A percentile compares a stretch with the other conserved stretches of the same genome.
phyloP scores from a whole-genome alignment of 2,113 vertebrate species.

The Saccopteryx bilineata region DNA sequence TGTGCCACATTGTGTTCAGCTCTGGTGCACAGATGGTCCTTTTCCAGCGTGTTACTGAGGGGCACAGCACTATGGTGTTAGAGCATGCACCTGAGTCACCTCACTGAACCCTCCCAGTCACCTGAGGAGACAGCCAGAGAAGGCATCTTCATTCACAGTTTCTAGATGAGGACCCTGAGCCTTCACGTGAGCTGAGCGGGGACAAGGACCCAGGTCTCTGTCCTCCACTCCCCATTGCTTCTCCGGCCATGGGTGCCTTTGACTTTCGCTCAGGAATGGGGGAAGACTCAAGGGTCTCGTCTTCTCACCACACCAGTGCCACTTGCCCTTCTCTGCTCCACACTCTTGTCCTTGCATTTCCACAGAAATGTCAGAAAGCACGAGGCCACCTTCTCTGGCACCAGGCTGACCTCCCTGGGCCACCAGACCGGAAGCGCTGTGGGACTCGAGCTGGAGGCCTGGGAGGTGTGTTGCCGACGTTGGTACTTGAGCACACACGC shows the following conservation, averaged over 20 bases:
- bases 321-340: neutral
- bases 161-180: neutral
- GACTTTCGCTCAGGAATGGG: neutral
- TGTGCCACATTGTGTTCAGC: neutral
- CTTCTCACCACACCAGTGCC: neutral
- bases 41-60: neutral
- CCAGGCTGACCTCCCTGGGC: neutral
- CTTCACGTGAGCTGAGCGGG: neutral
- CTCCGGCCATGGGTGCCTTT: accelerated
- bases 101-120: neutral
- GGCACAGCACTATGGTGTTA: neutral
- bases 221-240: neutral
- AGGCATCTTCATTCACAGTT: neutral
- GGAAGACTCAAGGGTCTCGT: too few relatives aligned
- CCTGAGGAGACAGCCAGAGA: neutral
- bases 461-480: accelerated
- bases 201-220: neutral
- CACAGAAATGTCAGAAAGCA: neutral
- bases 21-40: neutral
- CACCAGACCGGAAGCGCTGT: too few relatives aligned
- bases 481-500: neutral
- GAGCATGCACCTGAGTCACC: neutral
- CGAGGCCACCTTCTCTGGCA: neutral
- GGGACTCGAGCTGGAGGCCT: neutral
- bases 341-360: neutral